phyloP scores from a whole-genome alignment of 2,888 invertebrate species.

The Cephus pulcher region DNA sequence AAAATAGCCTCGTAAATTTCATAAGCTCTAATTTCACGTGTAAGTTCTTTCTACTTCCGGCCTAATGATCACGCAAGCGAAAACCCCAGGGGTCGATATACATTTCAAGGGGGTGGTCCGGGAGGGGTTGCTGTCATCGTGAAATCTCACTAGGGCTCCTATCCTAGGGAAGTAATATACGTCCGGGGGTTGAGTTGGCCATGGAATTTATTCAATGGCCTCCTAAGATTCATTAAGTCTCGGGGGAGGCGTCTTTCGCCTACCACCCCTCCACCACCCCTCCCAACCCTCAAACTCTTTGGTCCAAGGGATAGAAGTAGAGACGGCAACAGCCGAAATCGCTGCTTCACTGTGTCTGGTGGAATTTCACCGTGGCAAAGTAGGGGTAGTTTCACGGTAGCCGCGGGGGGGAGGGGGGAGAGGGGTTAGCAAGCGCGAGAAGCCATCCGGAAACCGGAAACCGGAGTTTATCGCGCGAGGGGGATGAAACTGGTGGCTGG shows the following conservation, averaged over 20 bases:
- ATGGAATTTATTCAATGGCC: background rate
- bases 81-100: background rate
- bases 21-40: background rate
- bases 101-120: background rate
- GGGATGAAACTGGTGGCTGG: background rate
- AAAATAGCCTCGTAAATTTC: background rate
- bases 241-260: background rate
- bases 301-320: background rate
- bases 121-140: background rate
- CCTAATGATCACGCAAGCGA: background rate
- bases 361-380: background rate
- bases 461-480: slow-evolving; percentile 10
- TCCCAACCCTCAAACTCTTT: background rate
- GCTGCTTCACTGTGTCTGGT: background rate
- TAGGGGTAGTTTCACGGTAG: background rate
- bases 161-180: background rate
- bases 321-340: background rate
- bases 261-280: background rate
- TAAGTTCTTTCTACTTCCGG: background rate
- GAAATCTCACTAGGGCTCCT: background rate
- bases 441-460: slow-evolving; percentile 14
- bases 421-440: background rate
- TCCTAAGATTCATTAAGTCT: background rate
- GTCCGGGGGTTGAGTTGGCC: background rate
- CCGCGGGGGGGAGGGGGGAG: background rate